Conservation (phyloP, 2,888 invertebrate species). For the Dorcus hopei region DNA sequence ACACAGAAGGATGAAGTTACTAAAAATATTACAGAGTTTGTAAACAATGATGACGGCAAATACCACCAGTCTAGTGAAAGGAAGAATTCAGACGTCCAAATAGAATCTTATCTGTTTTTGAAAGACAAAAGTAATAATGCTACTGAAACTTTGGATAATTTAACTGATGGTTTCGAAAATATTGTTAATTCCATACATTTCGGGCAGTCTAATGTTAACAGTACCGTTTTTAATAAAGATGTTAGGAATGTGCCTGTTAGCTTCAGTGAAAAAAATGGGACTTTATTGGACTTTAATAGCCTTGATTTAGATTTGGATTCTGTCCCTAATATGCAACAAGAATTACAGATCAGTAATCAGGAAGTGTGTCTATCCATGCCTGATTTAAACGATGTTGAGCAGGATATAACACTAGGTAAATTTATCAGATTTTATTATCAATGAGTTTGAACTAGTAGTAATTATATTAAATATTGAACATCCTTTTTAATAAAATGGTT, state of each 20-base stretch:
- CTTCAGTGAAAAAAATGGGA: not conserved
- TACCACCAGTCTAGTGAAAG: not conserved
- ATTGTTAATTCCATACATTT: slow-evolving; percentile 21
- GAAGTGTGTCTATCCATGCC: slow-evolving; percentile 45
- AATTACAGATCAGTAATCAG: slow-evolving; percentile 17
- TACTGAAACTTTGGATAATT: slow-evolving; percentile 22
- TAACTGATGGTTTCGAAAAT: slow-evolving; percentile 24
- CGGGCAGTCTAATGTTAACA: not conserved
- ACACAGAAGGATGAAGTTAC: slow-evolving; percentile 1
- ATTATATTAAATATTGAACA: not conserved
- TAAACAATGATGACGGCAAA: not conserved
- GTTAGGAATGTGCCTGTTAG: not conserved
- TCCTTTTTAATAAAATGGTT: no score
- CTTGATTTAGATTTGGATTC: slow-evolving; percentile 36
- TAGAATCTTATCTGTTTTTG: not conserved
- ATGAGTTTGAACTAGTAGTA: not conserved
- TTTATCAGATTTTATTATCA: slow-evolving; percentile 23
- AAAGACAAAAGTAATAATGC: slow-evolving; percentile 2
- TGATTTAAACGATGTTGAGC: slow-evolving; percentile 40
- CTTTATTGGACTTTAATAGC: slow-evolving; percentile 28
- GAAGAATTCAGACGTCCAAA: no score
- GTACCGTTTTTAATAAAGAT: not conserved
- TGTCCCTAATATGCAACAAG: slow-evolving; percentile 20
- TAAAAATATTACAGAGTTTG: slow-evolving; percentile 3
- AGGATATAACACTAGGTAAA: slow-evolving; percentile 41